A percentile compares a stretch with the other conserved stretches of the same genome.
These are phyloP conservation scores for Osmerus mordax DNA, from an alignment of 2,113 vertebrate genomes.

Conservation along the genomic window DNA sequence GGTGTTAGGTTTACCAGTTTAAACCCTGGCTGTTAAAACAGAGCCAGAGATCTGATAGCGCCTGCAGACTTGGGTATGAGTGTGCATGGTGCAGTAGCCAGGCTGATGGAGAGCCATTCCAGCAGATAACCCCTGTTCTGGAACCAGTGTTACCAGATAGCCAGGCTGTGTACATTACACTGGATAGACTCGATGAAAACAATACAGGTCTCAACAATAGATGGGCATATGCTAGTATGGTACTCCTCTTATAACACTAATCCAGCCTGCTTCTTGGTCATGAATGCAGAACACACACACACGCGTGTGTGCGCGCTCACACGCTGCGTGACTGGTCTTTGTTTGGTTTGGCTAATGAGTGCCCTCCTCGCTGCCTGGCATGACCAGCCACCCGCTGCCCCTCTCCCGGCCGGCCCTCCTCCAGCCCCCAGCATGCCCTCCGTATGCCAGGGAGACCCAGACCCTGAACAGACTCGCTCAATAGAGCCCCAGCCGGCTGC, in stretches of 20 bases:
- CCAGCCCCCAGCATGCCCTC: neutral
- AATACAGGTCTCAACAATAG: no score
- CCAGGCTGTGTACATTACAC: no score
- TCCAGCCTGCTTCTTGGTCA: no score
- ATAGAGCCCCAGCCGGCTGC: neutral
- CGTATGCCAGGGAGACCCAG: neutral
- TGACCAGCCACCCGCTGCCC: constrained; percentile 5
- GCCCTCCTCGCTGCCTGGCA: neutral
- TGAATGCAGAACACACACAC: no score
- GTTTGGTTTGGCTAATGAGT: neutral
- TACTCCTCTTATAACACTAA: no score
- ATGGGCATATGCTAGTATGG: no score
- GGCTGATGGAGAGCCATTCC: no score
- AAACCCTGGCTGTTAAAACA: constrained; percentile 2
- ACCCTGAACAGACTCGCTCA: constrained; percentile 15
- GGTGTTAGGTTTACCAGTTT: constrained; percentile 14
- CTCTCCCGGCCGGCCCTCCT: no score
- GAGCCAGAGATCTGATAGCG: neutral
- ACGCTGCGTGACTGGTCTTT: no score
- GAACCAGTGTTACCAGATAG: neutral
- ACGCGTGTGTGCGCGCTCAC: no score
- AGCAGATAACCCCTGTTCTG: neutral
- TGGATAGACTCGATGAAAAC: no score
- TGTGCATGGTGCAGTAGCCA: neutral
- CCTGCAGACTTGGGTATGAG: neutral